Percentiles rank a stretch among this genome's conserved stretches.
Evolutionary conservation across 2,888 invertebrate genomes (phyloP).

Genomic region (Acanthosepion pharaonis): DNA sequence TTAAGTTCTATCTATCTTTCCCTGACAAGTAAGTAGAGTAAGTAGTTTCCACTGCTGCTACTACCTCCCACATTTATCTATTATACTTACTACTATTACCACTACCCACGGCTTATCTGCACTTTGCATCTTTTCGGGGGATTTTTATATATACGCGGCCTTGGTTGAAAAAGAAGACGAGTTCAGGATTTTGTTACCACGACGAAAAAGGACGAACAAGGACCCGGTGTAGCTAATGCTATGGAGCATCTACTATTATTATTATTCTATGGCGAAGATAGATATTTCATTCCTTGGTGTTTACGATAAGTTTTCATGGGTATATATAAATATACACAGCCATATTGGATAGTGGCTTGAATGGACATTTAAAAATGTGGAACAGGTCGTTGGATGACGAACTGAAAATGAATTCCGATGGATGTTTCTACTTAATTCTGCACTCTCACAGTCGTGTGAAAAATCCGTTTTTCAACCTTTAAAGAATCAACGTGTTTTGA

Average conservation of each 20-base stretch:
- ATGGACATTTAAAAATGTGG: constrained; percentile 33
- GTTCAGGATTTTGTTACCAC: background rate
- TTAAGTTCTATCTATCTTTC: background rate
- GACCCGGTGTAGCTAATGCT: constrained; percentile 11
- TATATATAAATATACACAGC: constrained; percentile 33
- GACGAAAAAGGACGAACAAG: background rate
- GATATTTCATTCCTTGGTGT: constrained; percentile 18
- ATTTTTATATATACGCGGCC: constrained; percentile 33
- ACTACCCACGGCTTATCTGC: constrained; percentile 15
- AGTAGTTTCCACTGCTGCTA: constrained; percentile 33
- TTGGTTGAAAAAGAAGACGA: constrained; percentile 1
- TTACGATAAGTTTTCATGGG: constrained; percentile 33
- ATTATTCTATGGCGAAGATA: background rate
- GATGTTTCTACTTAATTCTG: background rate
- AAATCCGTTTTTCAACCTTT: background rate
- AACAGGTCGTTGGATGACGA: constrained; percentile 10
- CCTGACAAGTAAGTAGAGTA: background rate
- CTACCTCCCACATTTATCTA: constrained; percentile 33
- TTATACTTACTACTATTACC: constrained; percentile 33
- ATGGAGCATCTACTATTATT: background rate
- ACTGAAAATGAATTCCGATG: constrained; percentile 33
- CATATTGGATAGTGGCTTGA: constrained; percentile 33
- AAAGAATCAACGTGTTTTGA: background rate
- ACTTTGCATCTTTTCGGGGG: constrained; percentile 33
- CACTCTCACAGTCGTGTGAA: background rate